A percentile compares a stretch with the other conserved stretches of the same genome.
Conservation (phyloP, 2,113 vertebrate species). For the Scytalopus superciliaris region DNA sequence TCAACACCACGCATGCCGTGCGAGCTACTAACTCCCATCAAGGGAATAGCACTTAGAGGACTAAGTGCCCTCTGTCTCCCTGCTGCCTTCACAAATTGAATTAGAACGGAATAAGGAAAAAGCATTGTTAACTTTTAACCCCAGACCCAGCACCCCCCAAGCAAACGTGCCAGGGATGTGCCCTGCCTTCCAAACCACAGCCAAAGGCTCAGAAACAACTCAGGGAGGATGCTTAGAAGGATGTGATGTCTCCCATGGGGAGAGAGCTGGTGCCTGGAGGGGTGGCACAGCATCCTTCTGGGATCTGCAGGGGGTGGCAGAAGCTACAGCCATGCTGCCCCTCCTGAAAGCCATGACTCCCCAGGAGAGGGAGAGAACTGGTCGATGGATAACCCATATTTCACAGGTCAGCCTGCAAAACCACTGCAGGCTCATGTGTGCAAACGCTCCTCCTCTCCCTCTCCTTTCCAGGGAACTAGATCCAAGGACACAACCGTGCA, state of each 20-base stretch:
- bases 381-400: not conserved
- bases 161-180: not conserved
- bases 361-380: not conserved
- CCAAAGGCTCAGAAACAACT: not conserved
- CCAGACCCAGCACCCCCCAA: not conserved
- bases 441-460: not conserved
- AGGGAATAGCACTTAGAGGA: constrained; percentile 12
- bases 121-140: constrained; percentile 14
- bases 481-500: not conserved
- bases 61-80: constrained; percentile 12
- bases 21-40: not conserved
- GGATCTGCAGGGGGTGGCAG: not conserved
- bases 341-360: not conserved
- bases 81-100: constrained; percentile 44
- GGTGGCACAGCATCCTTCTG: not conserved
- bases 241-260: rapidly evolving
- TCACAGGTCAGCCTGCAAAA: not conserved
- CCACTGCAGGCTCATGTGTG: rapidly evolving
- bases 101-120: constrained; percentile 6
- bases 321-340: not conserved
- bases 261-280: not conserved
- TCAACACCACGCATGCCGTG: not conserved
- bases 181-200: not conserved
- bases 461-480: not conserved
- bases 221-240: not conserved